These are phyloP conservation scores for Phaetusa simplex DNA, from an alignment of 2,113 vertebrate genomes.

Conservation along the genomic window DNA sequence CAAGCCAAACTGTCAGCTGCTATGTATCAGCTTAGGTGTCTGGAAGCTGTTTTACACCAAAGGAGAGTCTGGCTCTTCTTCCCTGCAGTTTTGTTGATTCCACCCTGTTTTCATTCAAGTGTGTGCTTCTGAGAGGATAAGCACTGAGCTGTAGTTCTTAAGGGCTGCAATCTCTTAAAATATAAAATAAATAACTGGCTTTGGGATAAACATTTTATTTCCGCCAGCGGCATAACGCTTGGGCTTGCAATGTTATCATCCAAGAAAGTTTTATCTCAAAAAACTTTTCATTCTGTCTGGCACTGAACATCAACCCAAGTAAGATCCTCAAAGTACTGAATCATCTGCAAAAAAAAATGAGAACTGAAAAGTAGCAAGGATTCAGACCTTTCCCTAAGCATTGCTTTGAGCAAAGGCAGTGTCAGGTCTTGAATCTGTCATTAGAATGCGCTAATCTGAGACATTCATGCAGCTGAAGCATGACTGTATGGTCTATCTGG, in stretches of 20 bases:
- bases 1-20: neutral
- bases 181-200: constrained; percentile 49
- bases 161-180: constrained; percentile 34
- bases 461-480: neutral
- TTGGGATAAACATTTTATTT: constrained; percentile 57
- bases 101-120: constrained; percentile 45
- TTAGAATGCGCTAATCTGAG: neutral
- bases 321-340: neutral
- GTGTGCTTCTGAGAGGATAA: constrained; percentile 29
- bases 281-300: neutral
- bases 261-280: constrained; percentile 27
- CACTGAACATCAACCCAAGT: neutral
- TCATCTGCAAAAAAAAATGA: neutral
- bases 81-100: neutral
- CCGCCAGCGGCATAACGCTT: neutral
- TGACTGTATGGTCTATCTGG: neutral
- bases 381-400: neutral
- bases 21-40: neutral
- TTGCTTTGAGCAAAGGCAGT: neutral
- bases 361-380: neutral
- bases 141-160: neutral
- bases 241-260: constrained; percentile 37
- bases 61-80: neutral
- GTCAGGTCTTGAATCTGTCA: neutral
- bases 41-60: neutral